Evolutionary conservation across 2,113 vertebrate species (phyloP).

Genomic region (Lipophrys pholis): DNA sequence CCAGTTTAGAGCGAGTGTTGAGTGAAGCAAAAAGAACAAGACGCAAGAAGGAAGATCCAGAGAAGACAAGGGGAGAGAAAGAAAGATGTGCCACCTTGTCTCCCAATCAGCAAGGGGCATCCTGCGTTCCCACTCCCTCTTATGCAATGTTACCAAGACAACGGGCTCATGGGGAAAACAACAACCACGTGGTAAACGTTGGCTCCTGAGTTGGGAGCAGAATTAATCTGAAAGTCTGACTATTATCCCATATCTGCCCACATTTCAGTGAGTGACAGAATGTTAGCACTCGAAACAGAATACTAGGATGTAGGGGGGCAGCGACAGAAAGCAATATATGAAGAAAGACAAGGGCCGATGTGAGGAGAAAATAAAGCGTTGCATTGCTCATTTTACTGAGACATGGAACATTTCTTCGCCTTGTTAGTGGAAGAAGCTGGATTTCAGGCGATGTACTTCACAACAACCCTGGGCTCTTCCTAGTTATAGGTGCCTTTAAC

Average conservation of each 20-base stretch:
- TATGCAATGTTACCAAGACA: constrained; percentile 86
- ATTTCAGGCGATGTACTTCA: constrained; percentile 44
- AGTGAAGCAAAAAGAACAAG: constrained; percentile 39
- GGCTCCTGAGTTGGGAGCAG: constrained; percentile 77
- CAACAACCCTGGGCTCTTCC: constrained; percentile 45
- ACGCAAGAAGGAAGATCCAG: constrained; percentile 21
- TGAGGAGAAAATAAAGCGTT: constrained; percentile 33
- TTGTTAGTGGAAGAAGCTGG: constrained; percentile 51
- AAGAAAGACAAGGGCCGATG: constrained; percentile 24
- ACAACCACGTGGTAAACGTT: constrained; percentile 83
- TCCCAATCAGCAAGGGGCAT: constrained; percentile 84
- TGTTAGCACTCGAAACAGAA: constrained; percentile 50
- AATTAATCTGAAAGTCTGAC: constrained; percentile 75
- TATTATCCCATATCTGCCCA: constrained; percentile 77
- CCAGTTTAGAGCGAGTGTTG: constrained; percentile 23
- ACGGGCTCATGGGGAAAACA: constrained; percentile 84
- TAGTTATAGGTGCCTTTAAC: constrained; percentile 61
- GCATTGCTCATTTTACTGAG: constrained; percentile 23
- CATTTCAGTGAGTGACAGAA: constrained; percentile 73
- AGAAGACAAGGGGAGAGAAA: constrained; percentile 39
- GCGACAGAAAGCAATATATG: constrained; percentile 28
- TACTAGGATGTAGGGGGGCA: constrained; percentile 35
- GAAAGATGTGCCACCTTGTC: constrained; percentile 79
- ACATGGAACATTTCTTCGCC: constrained; percentile 25
- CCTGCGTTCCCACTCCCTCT: constrained; percentile 79